Percentiles rank a stretch among this genome's conserved stretches.
Evolutionary conservation across 2,113 vertebrate species (phyloP).

Genomic region (Amazona guildingii): DNA sequence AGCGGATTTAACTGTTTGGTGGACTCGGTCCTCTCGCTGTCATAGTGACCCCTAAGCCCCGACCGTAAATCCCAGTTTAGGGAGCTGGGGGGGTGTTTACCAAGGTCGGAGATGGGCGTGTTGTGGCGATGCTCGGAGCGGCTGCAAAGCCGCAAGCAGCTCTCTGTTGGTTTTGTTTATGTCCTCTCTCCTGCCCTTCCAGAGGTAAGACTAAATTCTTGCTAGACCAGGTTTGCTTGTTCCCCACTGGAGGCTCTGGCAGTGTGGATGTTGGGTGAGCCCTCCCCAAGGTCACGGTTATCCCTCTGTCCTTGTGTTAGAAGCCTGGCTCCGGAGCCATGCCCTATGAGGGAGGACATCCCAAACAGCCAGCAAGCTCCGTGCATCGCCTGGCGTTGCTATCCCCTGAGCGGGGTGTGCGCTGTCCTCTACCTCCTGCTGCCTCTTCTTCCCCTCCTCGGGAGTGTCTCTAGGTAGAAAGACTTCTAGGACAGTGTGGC

Average conservation of each 20-base stretch:
- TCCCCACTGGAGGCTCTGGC: fast-evolving
- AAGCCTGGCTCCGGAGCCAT: fast-evolving
- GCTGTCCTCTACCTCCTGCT: background rate
- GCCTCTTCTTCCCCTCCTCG: background rate
- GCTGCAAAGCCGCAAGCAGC: background rate
- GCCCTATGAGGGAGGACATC: fast-evolving
- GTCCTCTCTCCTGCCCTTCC: background rate
- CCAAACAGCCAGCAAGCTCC: fast-evolving
- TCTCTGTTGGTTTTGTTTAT: background rate
- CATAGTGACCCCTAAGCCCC: background rate
- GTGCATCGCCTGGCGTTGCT: background rate
- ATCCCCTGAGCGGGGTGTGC: background rate
- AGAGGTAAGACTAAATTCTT: no score
- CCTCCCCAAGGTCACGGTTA: background rate
- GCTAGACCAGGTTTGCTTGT: background rate
- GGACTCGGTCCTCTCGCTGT: background rate
- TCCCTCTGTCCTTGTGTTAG: background rate
- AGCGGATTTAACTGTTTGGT: background rate
- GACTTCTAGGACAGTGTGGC: background rate
- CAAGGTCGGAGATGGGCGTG: background rate
- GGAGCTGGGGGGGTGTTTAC: background rate
- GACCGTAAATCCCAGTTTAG: background rate
- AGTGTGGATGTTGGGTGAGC: fast-evolving
- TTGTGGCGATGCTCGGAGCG: fast-evolving
- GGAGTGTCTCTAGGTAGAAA: background rate